phyloP scores from a whole-genome alignment of 30 jellyfish, hydroid and myxozoan species.

The Hydra vulgaris region DNA sequence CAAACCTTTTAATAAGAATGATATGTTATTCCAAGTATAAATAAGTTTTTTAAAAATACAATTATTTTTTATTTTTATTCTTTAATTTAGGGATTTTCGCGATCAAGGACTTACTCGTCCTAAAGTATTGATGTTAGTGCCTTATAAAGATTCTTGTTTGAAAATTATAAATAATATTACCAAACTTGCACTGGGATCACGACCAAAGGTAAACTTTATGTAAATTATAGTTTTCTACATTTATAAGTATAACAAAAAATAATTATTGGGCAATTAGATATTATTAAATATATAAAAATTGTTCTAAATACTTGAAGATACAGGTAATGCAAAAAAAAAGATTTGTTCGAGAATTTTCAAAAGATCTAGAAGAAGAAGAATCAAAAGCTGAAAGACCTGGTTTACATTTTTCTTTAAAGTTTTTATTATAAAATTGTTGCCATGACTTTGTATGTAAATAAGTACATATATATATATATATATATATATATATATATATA shows the following conservation, averaged over 20 bases:
- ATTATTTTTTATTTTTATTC: neutral
- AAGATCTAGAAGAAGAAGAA: slow-evolving; percentile 27
- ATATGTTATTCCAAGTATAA: too few species aligned
- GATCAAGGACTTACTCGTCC: slow-evolving; percentile 97
- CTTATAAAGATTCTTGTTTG: slow-evolving; percentile 77
- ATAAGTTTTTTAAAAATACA: slow-evolving; percentile 44
- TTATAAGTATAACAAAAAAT: neutral
- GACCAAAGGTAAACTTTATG: slow-evolving; percentile 32
- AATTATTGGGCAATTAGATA: too few species aligned
- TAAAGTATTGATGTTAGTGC: slow-evolving; percentile 69
- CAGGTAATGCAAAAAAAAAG: slow-evolving; percentile 88
- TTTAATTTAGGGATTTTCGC: slow-evolving; percentile 53
- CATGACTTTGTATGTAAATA: neutral
- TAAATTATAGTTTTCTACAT: too few species aligned
- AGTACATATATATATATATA: neutral
- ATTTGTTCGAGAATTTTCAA: slow-evolving; percentile 51
- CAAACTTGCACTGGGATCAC: slow-evolving; percentile 47
- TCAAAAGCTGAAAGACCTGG: slow-evolving; percentile 76
- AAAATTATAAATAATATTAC: slow-evolving; percentile 43
- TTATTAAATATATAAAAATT: too few species aligned
- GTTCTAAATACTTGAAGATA: slow-evolving; percentile 30
- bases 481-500: too few species aligned
- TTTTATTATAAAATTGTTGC: neutral
- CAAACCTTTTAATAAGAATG: too few species aligned
- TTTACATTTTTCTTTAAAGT: neutral